Conservation (phyloP, 2,113 vertebrate species). For the Carassius gibelio region DNA sequence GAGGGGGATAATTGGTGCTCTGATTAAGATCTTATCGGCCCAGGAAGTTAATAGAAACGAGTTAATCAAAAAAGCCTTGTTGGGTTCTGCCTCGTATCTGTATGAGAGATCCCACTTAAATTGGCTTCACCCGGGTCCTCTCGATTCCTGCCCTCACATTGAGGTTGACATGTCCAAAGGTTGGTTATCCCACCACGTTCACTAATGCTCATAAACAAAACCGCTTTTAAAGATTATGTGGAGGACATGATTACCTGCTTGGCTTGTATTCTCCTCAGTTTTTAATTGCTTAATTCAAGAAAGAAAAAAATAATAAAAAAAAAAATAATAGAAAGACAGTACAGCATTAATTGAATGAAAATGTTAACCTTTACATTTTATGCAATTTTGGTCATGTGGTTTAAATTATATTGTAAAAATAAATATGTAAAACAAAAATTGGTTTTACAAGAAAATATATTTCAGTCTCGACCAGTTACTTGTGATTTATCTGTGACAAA, state of each 20-base stretch:
- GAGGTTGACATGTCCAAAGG: conserved; percentile 55
- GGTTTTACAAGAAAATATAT: too few species aligned
- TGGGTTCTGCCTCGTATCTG: conserved; percentile 64
- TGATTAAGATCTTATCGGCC: conserved; percentile 91
- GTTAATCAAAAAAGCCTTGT: conserved; percentile 76
- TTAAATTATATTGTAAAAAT: too few species aligned
- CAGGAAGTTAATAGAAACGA: conserved; percentile 84
- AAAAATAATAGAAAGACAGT: background rate
- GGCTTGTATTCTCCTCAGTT: conserved; percentile 60
- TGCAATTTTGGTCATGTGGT: background rate
- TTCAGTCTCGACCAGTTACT: too few species aligned
- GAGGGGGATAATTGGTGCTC: conserved; percentile 81
- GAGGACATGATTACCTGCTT: conserved; percentile 65
- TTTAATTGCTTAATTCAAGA: conserved; percentile 31
- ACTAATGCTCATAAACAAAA: conserved; percentile 63
- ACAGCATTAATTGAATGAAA: background rate
- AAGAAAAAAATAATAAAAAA: too few species aligned
- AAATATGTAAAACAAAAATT: too few species aligned
- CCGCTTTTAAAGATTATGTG: conserved; percentile 65
- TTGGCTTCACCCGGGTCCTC: conserved; percentile 40
- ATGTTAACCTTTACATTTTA: background rate
- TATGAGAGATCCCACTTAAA: conserved; percentile 64
- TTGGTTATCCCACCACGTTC: conserved; percentile 61
- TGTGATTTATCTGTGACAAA: too few species aligned
- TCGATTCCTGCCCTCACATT: conserved; percentile 49